A percentile compares a stretch with the other conserved stretches of the same genome.
These are phyloP conservation scores for Poecilia velifera DNA, from an alignment of 2,797 vertebrate genomes.

Conservation along the genomic window DNA sequence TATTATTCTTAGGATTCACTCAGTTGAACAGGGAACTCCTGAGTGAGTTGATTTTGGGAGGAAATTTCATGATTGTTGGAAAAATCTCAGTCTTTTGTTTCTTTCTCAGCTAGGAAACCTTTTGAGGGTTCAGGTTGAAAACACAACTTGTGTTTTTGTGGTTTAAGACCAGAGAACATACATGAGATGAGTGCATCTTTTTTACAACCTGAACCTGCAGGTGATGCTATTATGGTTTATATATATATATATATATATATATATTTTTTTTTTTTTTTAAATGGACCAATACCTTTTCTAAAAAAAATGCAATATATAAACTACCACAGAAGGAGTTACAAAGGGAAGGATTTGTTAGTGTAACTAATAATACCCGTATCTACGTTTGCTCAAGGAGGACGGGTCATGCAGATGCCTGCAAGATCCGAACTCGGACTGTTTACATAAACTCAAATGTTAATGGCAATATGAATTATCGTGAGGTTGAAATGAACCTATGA, in stretches of 20 bases:
- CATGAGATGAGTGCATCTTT: conserved; percentile 27
- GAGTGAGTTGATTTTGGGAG: conserved; percentile 14
- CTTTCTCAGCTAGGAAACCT: background rate
- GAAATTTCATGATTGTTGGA: background rate
- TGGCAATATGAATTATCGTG: conserved; percentile 29
- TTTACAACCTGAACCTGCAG: conserved; percentile 19
- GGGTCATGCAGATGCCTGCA: background rate
- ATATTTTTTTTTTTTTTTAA: background rate
- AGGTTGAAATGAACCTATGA: background rate
- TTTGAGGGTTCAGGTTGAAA: conserved; percentile 1
- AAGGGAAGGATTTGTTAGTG: conserved; percentile 22
- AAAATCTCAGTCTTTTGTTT: conserved; percentile 13
- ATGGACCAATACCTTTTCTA: conserved; percentile 20
- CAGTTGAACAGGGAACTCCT: background rate
- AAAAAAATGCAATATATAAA: conserved; percentile 37
- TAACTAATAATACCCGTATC: conserved; percentile 8
- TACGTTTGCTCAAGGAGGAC: conserved; percentile 9
- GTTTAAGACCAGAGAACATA: background rate
- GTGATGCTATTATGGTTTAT: conserved; percentile 23
- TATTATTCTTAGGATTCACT: background rate
- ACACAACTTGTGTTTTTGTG: background rate
- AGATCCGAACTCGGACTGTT: conserved; percentile 29
- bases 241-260: too few relatives aligned
- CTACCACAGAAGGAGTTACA: background rate
- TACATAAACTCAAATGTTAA: conserved; percentile 49